These are phyloP conservation scores for Zaprionus lachaisei DNA, from an alignment of 1,140 invertebrate genomes.

Conservation along the genomic window DNA sequence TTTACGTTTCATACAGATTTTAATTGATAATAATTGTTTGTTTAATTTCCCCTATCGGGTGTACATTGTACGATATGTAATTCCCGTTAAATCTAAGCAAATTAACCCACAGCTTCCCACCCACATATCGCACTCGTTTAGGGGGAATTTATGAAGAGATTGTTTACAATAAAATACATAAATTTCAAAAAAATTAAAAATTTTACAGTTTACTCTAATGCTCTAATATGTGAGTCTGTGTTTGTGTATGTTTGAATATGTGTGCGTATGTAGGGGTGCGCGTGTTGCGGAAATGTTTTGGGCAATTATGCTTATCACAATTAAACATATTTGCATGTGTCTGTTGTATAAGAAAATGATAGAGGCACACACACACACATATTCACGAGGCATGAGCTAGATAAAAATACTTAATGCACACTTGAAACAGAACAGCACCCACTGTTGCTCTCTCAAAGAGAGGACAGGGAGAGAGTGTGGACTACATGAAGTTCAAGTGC, in stretches of 20 bases:
- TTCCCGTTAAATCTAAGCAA: not conserved
- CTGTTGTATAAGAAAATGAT: not conserved
- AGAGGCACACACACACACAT: not conserved
- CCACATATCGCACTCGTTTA: not conserved
- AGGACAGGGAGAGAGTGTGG: slow-evolving; percentile 1
- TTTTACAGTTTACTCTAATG: slow-evolving; percentile 26
- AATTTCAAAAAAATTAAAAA: slow-evolving; percentile 35
- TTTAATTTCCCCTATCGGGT: not conserved
- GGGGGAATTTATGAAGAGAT: slow-evolving; percentile 17
- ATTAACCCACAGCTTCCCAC: not conserved
- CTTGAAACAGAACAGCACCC: not conserved
- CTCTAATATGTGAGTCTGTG: not conserved
- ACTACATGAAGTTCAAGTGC: slow-evolving; percentile 60
- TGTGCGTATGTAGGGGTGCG: slow-evolving; percentile 17
- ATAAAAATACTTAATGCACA: not conserved
- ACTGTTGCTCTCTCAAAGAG: not conserved
- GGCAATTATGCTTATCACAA: slow-evolving; percentile 67
- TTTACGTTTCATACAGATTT: not conserved
- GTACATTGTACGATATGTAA: not conserved
- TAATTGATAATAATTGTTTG: not conserved
- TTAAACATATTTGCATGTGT: slow-evolving; percentile 24
- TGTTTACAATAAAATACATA: slow-evolving; percentile 30
- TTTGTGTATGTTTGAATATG: not conserved
- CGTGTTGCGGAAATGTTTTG: slow-evolving; percentile 58
- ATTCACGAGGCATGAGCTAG: not conserved